Conservation (phyloP, 2,797 vertebrate genomes). For the Lemur catta region DNA sequence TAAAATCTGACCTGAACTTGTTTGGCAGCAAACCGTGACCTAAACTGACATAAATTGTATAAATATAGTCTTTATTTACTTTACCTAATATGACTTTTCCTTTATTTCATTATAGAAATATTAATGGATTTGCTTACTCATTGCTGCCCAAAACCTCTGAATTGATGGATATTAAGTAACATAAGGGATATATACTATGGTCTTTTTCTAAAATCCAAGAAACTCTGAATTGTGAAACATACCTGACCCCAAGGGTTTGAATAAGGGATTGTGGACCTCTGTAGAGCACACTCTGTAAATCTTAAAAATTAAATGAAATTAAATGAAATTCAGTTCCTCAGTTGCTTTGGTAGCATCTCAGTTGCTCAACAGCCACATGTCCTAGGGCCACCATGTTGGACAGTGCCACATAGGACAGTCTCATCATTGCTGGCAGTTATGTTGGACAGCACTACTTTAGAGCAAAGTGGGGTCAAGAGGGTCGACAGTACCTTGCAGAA, state of each 20-base stretch:
- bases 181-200: not conserved
- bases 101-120: slow-evolving; percentile 28
- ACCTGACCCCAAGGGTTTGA: not conserved
- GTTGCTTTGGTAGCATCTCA: slow-evolving; percentile 36
- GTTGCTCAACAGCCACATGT: not conserved
- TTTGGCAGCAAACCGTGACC: not conserved
- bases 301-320: not conserved
- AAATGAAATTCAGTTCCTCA: not conserved
- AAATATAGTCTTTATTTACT: not conserved
- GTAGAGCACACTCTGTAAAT: not conserved
- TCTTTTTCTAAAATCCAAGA: slow-evolving; percentile 3
- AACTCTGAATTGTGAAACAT: slow-evolving; percentile 28
- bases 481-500: not conserved
- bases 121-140: not conserved
- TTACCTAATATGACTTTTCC: not conserved
- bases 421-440: not conserved
- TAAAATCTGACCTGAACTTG: not conserved
- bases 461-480: not conserved
- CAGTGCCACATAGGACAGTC: not conserved
- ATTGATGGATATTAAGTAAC: not conserved
- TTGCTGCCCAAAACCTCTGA: not conserved
- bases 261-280: not conserved
- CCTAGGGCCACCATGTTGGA: not conserved
- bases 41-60: not conserved
- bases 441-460: not conserved